phyloP scores from a whole-genome alignment of 2,113 vertebrate species.

The Prionailurus viverrinus region DNA sequence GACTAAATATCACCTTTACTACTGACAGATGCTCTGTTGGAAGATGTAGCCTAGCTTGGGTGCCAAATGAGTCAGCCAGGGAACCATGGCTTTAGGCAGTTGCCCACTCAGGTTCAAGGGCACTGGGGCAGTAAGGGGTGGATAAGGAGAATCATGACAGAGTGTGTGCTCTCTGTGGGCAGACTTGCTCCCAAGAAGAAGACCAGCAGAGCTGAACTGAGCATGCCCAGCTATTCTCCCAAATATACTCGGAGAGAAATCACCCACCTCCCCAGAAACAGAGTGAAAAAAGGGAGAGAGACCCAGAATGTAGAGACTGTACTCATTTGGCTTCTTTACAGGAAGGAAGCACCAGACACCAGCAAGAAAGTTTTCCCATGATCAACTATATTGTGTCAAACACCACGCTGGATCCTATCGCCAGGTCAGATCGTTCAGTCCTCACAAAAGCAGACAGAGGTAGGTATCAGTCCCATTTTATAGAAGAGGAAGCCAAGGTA shows the following conservation, averaged over 20 bases:
- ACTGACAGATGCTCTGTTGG: background rate
- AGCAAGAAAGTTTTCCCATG: background rate
- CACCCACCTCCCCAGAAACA: background rate
- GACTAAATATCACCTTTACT: background rate
- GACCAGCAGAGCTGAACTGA: background rate
- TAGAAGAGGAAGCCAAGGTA: background rate
- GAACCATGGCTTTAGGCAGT: background rate
- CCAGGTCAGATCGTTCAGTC: background rate
- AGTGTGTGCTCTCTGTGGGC: accelerated
- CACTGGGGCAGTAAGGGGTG: background rate
- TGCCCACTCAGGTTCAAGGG: background rate
- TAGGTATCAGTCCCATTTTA: background rate
- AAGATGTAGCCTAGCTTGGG: background rate
- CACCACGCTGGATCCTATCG: background rate
- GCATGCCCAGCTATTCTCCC: background rate
- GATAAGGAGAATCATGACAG: background rate
- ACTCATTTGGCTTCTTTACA: background rate
- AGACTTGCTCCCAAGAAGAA: background rate
- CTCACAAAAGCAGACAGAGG: background rate
- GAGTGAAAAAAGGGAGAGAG: background rate
- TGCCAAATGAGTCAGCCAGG: background rate
- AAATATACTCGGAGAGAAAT: background rate
- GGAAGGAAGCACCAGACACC: background rate
- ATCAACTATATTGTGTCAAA: background rate
- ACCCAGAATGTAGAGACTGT: background rate